Evolutionary conservation across 1,140 invertebrate genomes (phyloP).

Genomic region (Leptinotarsa texana): DNA sequence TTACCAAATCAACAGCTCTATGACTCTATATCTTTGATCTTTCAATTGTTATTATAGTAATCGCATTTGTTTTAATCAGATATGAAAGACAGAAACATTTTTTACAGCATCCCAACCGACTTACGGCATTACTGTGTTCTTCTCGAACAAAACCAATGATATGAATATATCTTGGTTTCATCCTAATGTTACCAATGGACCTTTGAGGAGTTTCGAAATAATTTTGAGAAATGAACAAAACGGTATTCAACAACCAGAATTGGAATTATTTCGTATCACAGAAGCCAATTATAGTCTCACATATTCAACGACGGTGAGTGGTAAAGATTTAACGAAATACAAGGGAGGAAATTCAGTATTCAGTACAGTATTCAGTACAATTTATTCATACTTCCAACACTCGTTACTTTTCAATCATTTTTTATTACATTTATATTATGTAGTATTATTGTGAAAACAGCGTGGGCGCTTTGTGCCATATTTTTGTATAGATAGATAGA

Average conservation of each 20-base stretch:
- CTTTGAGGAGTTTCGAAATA: slow-evolving; percentile 16
- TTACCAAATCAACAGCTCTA: neutral
- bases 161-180: slow-evolving; percentile 29
- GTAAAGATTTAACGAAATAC: neutral
- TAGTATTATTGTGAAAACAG: too few relatives aligned
- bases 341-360: neutral
- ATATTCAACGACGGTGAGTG: neutral
- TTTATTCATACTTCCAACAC: neutral
- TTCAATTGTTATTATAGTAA: neutral
- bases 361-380: neutral
- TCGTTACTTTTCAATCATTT: too few relatives aligned
- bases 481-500: too few relatives aligned
- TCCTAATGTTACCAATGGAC: slow-evolving; percentile 29
- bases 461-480: too few relatives aligned
- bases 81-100: neutral
- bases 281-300: neutral
- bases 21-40: neutral
- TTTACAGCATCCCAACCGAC: slow-evolving; percentile 24
- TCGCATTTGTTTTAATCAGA: too few relatives aligned
- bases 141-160: slow-evolving; percentile 12
- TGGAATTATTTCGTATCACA: neutral
- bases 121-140: slow-evolving; percentile 4
- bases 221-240: neutral
- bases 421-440: too few relatives aligned
- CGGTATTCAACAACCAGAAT: neutral